Base-by-base conservation (phyloP, 2,888 invertebrate species). In the Lepidonotus clava region DNA sequence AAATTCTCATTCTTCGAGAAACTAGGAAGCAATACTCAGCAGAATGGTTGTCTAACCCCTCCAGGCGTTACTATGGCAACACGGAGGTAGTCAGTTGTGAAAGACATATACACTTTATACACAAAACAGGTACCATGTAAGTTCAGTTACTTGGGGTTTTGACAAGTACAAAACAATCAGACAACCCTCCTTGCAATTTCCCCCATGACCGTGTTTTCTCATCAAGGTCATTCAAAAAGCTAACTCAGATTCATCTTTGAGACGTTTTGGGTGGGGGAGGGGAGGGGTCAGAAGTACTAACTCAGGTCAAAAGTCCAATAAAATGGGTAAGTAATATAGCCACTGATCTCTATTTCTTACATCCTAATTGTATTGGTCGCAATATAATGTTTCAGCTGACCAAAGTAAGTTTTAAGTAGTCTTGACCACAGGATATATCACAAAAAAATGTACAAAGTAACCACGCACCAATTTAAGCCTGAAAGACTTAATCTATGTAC, bases 61-160 rank as follows among this genome's bases (percentile, higher is more conserved):
- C 80, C 51, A 41, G 51, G 11, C 41, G 46, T 80, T 51, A 80
- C 80, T 51, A 80, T 80, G 46, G 80, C 80, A 51, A 80, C 80
- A 41, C 38, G 80, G 80, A 80, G 80, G 80, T 80, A 80, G 46
- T 80, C 80, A 80, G 80, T 80, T 80, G 80, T 80, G 80, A 80
- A 80, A 80, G 80, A 80, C 80, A 80, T 40, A 24, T 32, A 80
- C 51, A 46, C 51, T 24, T 80, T 80, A 40, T 80, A 80, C 46
- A 80, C 14, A 46, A 77, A 11, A 80, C 38, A 76, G 2, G 36
- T 36, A 40, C 21, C 76, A 1, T 38, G 80, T 80, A 80, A 80
- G 80, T 80, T 80, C 32, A 51, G 80, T 41, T 38, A 76, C 76
- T 28, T 38, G 4, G 51, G 80, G 80, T 80, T 18, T 76, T 41